A percentile compares a stretch with the other conserved stretches of the same genome.
These are phyloP conservation scores for Micromys minutus DNA, from an alignment of 2,113 vertebrate genomes.

Conservation along the genomic window DNA sequence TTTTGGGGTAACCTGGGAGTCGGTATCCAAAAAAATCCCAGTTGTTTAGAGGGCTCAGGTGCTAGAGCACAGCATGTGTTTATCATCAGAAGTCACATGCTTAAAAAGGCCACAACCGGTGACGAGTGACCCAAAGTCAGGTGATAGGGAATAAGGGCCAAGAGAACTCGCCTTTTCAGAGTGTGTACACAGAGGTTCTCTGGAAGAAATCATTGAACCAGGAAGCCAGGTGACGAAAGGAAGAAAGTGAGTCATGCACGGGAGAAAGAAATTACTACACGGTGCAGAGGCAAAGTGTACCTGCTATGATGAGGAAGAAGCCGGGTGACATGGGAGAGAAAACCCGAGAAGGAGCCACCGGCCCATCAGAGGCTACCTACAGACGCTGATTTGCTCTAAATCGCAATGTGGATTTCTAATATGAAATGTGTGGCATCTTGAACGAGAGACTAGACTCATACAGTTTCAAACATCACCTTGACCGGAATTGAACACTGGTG, in stretches of 20 bases:
- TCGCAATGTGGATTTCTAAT: too few species aligned
- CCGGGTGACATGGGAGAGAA: not conserved
- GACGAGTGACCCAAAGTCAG: not conserved
- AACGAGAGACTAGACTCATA: not conserved
- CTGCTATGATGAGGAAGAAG: not conserved
- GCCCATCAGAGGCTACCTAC: not conserved
- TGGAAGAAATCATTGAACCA: not conserved
- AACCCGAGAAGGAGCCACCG: not conserved
- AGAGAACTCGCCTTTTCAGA: not conserved
- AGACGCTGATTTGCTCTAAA: not conserved
- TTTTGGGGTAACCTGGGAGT: not conserved
- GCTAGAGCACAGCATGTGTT: not conserved
- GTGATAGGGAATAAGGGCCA: not conserved
- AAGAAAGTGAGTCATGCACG: not conserved
- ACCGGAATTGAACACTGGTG: not conserved
- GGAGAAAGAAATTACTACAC: too few species aligned
- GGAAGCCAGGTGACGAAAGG: not conserved
- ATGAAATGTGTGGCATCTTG: not conserved
- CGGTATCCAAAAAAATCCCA: not conserved
- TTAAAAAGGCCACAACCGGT: not conserved
- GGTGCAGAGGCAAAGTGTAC: not conserved
- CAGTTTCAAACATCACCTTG: not conserved
- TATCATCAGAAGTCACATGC: not conserved
- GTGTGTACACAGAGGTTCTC: not conserved
- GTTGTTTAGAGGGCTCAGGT: not conserved